Evolutionary conservation across 1,140 invertebrate genomes (phyloP).

Genomic region (Diploscapter pachys): DNA sequence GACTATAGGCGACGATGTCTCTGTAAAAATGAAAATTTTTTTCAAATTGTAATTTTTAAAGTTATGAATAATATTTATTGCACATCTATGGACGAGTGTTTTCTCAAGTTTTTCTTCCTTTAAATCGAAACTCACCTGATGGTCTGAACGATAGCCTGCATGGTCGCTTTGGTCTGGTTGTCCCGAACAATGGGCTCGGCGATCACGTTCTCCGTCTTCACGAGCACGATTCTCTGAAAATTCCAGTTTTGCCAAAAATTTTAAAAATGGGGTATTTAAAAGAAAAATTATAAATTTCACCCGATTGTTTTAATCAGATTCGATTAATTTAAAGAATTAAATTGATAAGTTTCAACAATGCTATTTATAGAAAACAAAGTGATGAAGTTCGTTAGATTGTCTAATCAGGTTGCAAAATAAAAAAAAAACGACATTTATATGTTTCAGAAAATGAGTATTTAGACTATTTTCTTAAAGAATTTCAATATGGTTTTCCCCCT

Average conservation of each 20-base stretch:
- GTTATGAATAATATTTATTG: constrained; percentile 64
- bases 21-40: constrained; percentile 17
- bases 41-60: too few relatives aligned
- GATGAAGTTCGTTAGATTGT: too few relatives aligned
- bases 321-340: too few relatives aligned
- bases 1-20: constrained; percentile 48
- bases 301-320: too few relatives aligned
- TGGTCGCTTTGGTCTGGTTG: constrained; percentile 85
- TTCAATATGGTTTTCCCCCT: too few relatives aligned
- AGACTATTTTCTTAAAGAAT: too few relatives aligned
- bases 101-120: constrained; percentile 58
- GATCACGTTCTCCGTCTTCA: constrained; percentile 86
- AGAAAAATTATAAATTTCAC: not conserved
- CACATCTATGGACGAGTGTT: constrained; percentile 60
- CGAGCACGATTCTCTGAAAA: constrained; percentile 73
- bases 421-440: too few relatives aligned
- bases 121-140: constrained; percentile 82
- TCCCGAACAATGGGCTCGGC: constrained; percentile 68
- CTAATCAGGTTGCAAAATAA: too few relatives aligned
- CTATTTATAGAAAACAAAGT: too few relatives aligned
- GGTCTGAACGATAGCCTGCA: constrained; percentile 81
- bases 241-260: not conserved
- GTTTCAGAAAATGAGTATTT: too few relatives aligned
- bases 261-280: not conserved
- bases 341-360: too few relatives aligned